A percentile compares a stretch with the other conserved stretches of the same genome.
Conservation (phyloP, 2,113 vertebrate species). For the Laticauda colubrina region DNA sequence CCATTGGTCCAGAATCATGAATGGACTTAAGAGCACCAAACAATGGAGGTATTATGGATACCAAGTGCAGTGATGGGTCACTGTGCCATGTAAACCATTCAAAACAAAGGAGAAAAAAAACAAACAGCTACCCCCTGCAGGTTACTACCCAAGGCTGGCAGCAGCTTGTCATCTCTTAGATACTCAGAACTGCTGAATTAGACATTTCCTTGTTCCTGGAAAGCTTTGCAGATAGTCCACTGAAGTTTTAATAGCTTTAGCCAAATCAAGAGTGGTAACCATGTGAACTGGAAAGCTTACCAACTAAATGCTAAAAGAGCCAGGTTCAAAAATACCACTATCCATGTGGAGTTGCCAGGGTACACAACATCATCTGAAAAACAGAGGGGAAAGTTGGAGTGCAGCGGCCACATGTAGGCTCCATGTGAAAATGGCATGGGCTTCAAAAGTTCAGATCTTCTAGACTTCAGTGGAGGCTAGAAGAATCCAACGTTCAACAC, state of each 20-base stretch:
- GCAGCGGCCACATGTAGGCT: constrained; percentile 53
- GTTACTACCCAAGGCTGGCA: constrained; percentile 46
- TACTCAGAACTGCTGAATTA: constrained; percentile 66
- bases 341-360: constrained; percentile 77
- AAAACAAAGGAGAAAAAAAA: constrained; percentile 36
- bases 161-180: constrained; percentile 46
- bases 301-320: constrained; percentile 67
- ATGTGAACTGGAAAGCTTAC: constrained; percentile 69
- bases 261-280: constrained; percentile 75
- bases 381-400: constrained; percentile 57
- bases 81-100: constrained; percentile 23
- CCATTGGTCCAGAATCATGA: not conserved
- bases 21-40: constrained; percentile 13
- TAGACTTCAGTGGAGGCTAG: not conserved
- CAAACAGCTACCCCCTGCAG: constrained; percentile 51
- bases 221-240: constrained; percentile 69
- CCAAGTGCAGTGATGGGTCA: constrained; percentile 6
- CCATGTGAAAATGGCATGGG: not conserved
- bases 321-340: constrained; percentile 70
- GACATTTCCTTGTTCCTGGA: constrained; percentile 65
- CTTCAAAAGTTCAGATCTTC: not conserved
- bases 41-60: constrained; percentile 21
- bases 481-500: not conserved
- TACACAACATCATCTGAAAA: constrained; percentile 65
- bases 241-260: constrained; percentile 75